phyloP scores from a whole-genome alignment of 2,113 vertebrate species.

The Tachycineta bicolor region DNA sequence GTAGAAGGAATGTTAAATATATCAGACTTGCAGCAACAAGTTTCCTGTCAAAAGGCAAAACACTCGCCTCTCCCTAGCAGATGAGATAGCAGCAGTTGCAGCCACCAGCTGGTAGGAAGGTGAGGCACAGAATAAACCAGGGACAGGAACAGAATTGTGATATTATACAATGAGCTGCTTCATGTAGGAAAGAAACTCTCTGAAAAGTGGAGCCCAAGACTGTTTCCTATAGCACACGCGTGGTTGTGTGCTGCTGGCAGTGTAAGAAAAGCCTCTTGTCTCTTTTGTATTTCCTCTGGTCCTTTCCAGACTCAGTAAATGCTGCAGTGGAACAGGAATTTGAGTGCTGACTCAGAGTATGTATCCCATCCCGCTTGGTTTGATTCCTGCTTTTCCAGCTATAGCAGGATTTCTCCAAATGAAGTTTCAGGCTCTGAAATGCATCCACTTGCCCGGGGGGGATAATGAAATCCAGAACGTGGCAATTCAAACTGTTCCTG shows the following conservation, averaged over 20 bases:
- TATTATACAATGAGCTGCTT: background rate
- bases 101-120: conserved; percentile 6
- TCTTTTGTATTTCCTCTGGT: background rate
- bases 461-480: conserved; percentile 60
- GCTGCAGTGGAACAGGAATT: background rate
- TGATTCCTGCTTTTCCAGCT: conserved; percentile 43
- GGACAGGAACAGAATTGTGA: background rate
- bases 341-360: background rate
- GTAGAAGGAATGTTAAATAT: background rate
- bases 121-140: background rate
- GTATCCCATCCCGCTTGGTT: background rate
- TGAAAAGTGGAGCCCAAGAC: background rate
- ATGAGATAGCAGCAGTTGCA: background rate
- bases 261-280: background rate
- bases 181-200: background rate
- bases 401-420: conserved; percentile 15
- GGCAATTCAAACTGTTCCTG: conserved; percentile 14
- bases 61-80: background rate
- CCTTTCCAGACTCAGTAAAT: background rate
- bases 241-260: background rate
- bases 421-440: conserved; percentile 22
- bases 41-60: background rate
- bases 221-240: background rate
- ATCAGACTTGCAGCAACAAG: conserved; percentile 11
- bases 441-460: conserved; percentile 5